Evolutionary conservation across 1,140 invertebrate genomes (phyloP).

Genomic region (Epicauta chinensis): DNA sequence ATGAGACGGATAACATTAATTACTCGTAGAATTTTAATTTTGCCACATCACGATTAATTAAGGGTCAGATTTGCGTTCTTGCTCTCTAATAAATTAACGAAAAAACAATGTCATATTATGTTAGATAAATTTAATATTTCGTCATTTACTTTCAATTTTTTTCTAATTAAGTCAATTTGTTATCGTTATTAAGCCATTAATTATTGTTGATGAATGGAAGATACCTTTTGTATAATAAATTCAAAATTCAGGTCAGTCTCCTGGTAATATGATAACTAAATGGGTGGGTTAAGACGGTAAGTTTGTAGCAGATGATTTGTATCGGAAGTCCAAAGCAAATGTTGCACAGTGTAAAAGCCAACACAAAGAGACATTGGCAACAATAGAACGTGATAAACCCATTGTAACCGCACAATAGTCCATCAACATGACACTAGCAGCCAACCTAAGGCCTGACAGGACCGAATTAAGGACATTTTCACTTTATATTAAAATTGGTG

Average conservation of each 20-base stretch:
- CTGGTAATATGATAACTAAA: conserved; percentile 11
- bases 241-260: conserved; percentile 9
- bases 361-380: conserved; percentile 31
- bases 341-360: conserved; percentile 27
- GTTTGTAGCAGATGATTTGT: conserved; percentile 31
- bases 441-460: conserved; percentile 21
- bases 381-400: conserved; percentile 34
- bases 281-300: conserved; percentile 8
- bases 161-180: conserved; percentile 6
- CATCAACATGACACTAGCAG: conserved; percentile 34
- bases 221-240: conserved; percentile 7
- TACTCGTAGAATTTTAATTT: too few relatives aligned
- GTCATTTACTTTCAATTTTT: too few relatives aligned
- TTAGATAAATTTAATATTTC: too few relatives aligned
- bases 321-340: conserved; percentile 31
- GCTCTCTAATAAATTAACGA: too few relatives aligned
- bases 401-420: conserved; percentile 35
- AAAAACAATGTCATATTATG: too few relatives aligned
- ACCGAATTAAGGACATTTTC: background rate
- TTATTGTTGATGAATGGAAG: conserved; percentile 8
- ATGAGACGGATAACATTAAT: too few relatives aligned
- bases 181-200: conserved; percentile 12
- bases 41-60: too few relatives aligned
- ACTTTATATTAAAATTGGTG: background rate
- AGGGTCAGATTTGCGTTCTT: too few relatives aligned